Evolutionary conservation across 2,888 invertebrate genomes (phyloP), one percentile per base, ranked within the genome.

Genomic region (Tortricodes alternella): DNA sequence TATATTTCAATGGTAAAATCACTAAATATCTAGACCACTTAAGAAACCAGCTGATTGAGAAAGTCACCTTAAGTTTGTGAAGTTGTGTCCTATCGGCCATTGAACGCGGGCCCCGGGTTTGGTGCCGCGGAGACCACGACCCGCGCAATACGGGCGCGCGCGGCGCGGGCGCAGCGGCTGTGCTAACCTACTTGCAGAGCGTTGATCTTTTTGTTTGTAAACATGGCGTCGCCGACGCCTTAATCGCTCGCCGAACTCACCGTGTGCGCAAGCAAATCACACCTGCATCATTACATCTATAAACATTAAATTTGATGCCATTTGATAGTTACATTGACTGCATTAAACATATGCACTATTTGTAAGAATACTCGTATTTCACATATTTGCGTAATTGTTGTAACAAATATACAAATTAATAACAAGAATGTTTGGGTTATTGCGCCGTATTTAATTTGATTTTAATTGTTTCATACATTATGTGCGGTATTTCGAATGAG

Each of bases 161-260:
- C 67, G 68, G 77, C 53, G 46, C 53, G 41, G 73, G 67, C 61
- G 76, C 77, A 70, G 71, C 67, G 69, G 76, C 78, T 78, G 82
- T 75, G 80, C 66, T 89, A 88, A 89, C 91, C 90, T 89, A 91
- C 89, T 89, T 91, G 74, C 77, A 79, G 91, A 78, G 72, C 91
- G 76, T 91, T 91, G 90, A 86, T 91, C 91, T 89, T 82, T 84
- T 89, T 91, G 91, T 91, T 91, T 89, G 87, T 90, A 91, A 91
- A 91, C 91, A 91, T 83, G 84, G 80, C 84, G 79, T 73, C 79
- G 76, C 65, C 69, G 74, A 65, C 71, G 71, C 64, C 68, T 49
- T 56, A 56, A 56, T 56, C 56, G 56, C 56, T 50, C 37, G 56
- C 49, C 56, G 56, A 56, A 56, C 49, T 56, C 56, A 23, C 13